Percentiles rank a stretch among this genome's conserved stretches.
Conservation (phyloP, 2,888 invertebrate species). For the Arrhopalites spinosus region DNA sequence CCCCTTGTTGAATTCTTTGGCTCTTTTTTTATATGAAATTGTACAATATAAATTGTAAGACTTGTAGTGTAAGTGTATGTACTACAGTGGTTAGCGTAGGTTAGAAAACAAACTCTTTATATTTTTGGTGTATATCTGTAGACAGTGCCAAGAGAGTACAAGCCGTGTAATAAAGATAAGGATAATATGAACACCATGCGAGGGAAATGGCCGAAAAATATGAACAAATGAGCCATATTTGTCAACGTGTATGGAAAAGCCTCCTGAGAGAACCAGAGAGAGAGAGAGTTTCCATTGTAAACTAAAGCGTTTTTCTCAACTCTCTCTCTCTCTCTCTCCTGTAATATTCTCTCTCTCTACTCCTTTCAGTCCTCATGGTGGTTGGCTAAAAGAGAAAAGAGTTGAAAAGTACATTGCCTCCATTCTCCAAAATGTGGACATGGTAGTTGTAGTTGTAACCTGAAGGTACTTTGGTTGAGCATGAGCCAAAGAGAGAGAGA, state of each 20-base stretch:
- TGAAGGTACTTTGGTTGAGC: slow-evolving; percentile 12
- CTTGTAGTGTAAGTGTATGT: too few species aligned
- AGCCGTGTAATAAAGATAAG: slow-evolving; percentile 45
- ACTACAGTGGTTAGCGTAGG: too few species aligned
- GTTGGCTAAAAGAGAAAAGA: too few species aligned
- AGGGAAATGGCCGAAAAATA: slow-evolving; percentile 43
- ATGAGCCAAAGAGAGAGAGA: background rate
- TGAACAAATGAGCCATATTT: slow-evolving; percentile 47
- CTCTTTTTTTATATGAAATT: background rate
- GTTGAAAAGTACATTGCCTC: too few species aligned
- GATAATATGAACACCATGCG: slow-evolving; percentile 39
- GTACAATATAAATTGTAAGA: too few species aligned
- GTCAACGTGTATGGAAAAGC: slow-evolving; percentile 40
- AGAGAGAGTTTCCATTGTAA: slow-evolving; percentile 18
- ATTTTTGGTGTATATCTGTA: too few species aligned
- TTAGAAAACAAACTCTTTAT: too few species aligned
- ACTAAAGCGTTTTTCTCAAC: slow-evolving; percentile 13
- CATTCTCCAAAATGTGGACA: background rate
- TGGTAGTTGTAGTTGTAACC: background rate
- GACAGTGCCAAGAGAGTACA: slow-evolving; percentile 17
- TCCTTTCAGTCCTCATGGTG: too few species aligned
- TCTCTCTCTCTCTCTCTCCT: background rate
- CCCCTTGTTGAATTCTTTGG: background rate
- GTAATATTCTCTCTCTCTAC: background rate
- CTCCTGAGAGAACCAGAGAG: slow-evolving; percentile 33